phyloP scores from a whole-genome alignment of 2,797 vertebrate species.

The Parotocinclus haroldoi region DNA sequence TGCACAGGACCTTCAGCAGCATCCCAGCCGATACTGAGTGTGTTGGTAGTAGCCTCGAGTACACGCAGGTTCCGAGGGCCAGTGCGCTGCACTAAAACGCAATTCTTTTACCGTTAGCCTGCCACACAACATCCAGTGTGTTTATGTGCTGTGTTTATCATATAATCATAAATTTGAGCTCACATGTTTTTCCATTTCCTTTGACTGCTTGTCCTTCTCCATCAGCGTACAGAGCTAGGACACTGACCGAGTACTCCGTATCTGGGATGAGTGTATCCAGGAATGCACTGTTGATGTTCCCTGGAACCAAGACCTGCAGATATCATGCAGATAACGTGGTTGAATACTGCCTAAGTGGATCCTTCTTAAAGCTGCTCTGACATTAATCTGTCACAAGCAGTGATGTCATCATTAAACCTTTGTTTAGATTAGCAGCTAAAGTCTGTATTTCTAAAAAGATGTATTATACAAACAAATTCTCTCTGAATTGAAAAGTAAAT shows the following conservation, averaged over 20 bases:
- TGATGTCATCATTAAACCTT: no score
- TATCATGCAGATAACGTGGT: constrained; percentile 13
- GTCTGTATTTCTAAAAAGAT: no score
- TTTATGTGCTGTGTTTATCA: no score
- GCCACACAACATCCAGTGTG: no score
- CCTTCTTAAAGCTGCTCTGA: no score
- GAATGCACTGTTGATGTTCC: constrained; percentile 76
- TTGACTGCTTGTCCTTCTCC: constrained; percentile 75
- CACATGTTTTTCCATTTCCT: constrained; percentile 85
- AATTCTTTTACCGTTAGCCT: constrained; percentile 1
- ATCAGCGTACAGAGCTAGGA: constrained; percentile 83
- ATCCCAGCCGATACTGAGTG: constrained; percentile 90
- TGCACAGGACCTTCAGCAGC: constrained; percentile 91
- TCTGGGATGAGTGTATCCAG: constrained; percentile 87
- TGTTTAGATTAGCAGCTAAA: no score
- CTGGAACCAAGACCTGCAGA: constrained; percentile 82
- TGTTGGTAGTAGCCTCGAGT: constrained; percentile 88
- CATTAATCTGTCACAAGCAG: no score
- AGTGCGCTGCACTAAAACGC: constrained; percentile 78
- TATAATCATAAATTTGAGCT: constrained; percentile 49
- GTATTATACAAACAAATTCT: no score
- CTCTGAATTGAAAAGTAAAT: constrained; percentile 44
- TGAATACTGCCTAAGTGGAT: constrained; percentile 6
- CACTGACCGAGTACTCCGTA: constrained; percentile 81
- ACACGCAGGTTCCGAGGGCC: constrained; percentile 90